Base-by-base conservation (phyloP, 2,888 invertebrate genomes). In the Stomorhina lunata region DNA sequence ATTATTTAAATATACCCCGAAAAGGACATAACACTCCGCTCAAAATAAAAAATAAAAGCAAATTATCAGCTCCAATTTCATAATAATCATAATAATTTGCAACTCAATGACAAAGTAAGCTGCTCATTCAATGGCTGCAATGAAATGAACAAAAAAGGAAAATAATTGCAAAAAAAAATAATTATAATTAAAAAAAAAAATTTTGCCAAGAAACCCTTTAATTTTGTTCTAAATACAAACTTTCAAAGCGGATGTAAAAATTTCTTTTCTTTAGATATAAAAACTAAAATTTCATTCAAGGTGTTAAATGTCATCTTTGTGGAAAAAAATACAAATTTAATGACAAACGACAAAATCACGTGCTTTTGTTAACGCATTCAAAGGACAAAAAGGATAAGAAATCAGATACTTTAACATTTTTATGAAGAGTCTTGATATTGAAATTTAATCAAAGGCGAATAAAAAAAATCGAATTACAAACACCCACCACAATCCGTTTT, bases 171-270 rank as follows among this genome's bases (percentile, higher is more conserved):
- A n/a, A n/a, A n/a, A n/a, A n/a, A n/a, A n/a, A n/a, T n/a, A n/a
- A 57, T 34, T 71, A 45, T 72, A 48, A 55, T 55, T 57, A 43
- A 40, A 48, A 9, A 5, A 69, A 53, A 68, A 48, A 65, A 15
- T 25, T 34, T 29, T 20, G 10, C 45, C 61, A 78, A 69, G 81
- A 81, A 81, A 81, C 81, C 81, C 73, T 81, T 81, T 78, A 78
- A 68, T 25, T 43, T 45, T 4, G 20, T 71, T 34, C 63, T 37
- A 17, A 25, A 40, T 48, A 81, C 78, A 81, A 81, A 81, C 78
- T 78, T 81, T 78, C 81, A 73, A 40, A 78, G 69, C 81, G 81
- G 81, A 81, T 81, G 81, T 78, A 34, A n/a, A n/a, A n/a, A n/a
- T n/a, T n/a, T n/a, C n/a, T n/a, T n/a, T n/a, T n/a, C n/a, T n/a